Evolutionary conservation across 2,797 vertebrate species (phyloP).

Genomic region (Pterois miles): DNA sequence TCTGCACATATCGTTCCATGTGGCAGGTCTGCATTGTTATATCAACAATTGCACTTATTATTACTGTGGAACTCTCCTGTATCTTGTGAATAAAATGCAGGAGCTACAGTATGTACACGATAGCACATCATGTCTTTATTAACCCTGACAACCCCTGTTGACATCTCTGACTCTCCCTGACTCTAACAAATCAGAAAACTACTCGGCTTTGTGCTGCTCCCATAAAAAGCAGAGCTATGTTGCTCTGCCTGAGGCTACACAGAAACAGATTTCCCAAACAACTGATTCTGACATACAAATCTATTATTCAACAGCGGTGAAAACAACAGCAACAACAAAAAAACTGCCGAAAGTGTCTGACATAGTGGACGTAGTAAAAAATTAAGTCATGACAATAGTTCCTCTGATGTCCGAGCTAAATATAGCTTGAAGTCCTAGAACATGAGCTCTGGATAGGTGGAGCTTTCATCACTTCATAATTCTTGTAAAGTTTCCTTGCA

Average conservation of each 20-base stretch:
- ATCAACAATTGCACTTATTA: background rate
- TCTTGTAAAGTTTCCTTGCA: conserved; percentile 18
- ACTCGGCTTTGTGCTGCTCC: background rate
- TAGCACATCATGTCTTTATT: background rate
- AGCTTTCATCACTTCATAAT: conserved; percentile 42
- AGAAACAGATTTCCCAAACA: conserved; percentile 21
- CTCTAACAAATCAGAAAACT: background rate
- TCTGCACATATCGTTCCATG: background rate
- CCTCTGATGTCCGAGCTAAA: conserved; percentile 21
- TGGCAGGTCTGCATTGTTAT: background rate
- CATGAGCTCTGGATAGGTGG: conserved; percentile 13
- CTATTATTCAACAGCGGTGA: conserved; percentile 27
- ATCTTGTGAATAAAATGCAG: background rate
- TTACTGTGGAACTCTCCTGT: background rate
- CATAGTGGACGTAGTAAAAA: background rate
- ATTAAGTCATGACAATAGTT: conserved; percentile 9
- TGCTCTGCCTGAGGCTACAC: background rate
- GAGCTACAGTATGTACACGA: background rate
- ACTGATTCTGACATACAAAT: conserved; percentile 21
- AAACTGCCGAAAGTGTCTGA: background rate
- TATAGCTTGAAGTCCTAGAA: conserved; percentile 18
- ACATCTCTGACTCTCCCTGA: background rate
- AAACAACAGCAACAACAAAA: conserved; percentile 9
- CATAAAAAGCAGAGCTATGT: conserved; percentile 1
- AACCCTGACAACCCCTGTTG: background rate